Conservation (phyloP, 2,797 vertebrate genomes). For the Muraenolepis orangiensis region DNA sequence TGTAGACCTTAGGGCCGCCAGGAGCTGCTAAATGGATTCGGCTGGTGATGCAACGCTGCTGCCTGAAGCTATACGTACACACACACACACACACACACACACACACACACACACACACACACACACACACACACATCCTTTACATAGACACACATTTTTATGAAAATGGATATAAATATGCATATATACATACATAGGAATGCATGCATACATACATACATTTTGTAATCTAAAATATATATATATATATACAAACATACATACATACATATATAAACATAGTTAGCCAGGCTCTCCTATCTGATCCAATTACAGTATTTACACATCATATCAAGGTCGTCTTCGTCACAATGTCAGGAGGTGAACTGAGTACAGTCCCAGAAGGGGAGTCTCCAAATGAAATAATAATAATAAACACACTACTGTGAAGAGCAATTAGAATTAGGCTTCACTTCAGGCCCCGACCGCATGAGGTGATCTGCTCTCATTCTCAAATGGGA, state of each 20-base stretch:
- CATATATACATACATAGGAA: not conserved
- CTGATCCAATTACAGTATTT: conserved; percentile 60
- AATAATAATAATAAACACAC: conserved; percentile 22
- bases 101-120: conserved; percentile 9
- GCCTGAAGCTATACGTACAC: conserved; percentile 9
- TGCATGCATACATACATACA: not conserved
- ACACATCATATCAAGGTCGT: conserved; percentile 24
- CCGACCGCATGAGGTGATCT: conserved; percentile 70
- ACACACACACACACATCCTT: not conserved
- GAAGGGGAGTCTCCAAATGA: conserved; percentile 3
- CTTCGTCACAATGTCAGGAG: not conserved
- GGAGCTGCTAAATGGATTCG: not conserved
- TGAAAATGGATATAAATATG: not conserved
- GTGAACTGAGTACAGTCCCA: conserved; percentile 15
- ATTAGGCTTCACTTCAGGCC: conserved; percentile 63
- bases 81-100: conserved; percentile 1
- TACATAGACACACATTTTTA: not conserved
- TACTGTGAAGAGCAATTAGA: conserved; percentile 66
- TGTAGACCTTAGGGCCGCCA: not conserved
- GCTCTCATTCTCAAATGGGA: conserved; percentile 70
- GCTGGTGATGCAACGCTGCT: not conserved
- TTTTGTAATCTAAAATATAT: not conserved
- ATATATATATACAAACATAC: not conserved
- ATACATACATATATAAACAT: not conserved
- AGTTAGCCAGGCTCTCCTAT: conserved; percentile 41